phyloP scores from a whole-genome alignment of 2,113 vertebrate species.

The Pseudolaguvia tuberculata region DNA sequence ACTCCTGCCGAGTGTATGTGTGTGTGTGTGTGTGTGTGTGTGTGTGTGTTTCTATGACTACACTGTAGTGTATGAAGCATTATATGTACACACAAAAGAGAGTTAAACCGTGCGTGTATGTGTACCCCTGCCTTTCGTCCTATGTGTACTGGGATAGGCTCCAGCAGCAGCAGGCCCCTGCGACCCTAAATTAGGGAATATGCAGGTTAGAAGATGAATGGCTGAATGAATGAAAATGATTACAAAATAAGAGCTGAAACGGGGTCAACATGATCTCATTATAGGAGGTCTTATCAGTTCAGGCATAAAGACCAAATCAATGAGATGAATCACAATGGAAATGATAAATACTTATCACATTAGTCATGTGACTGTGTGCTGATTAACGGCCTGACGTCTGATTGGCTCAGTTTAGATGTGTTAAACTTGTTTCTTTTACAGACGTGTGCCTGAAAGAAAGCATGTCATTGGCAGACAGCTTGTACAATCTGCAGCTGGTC shows the following conservation, averaged over 20 bases:
- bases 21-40: background rate
- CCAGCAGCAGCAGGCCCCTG: no score
- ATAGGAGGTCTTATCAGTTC: conserved; percentile 13
- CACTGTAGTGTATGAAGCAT: no score
- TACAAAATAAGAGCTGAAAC: no score
- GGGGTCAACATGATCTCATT: conserved; percentile 21
- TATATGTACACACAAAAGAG: no score
- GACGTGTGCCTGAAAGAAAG: conserved; percentile 93
- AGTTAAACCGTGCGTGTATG: no score
- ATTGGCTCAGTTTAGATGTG: background rate
- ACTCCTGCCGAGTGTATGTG: background rate
- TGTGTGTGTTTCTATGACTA: background rate
- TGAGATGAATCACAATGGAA: conserved; percentile 6
- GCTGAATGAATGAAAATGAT: no score
- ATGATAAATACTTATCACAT: background rate
- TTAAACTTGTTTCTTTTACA: conserved; percentile 53
- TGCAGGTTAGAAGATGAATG: no score
- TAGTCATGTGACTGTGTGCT: conserved; percentile 22
- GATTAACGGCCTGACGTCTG: conserved; percentile 23
- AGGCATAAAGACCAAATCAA: conserved; percentile 4
- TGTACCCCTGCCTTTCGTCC: no score
- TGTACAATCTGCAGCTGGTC: conserved; percentile 91
- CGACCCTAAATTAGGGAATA: no score
- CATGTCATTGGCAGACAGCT: conserved; percentile 88
- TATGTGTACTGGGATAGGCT: no score